phyloP scores from a whole-genome alignment of 2,888 invertebrate species.

The Branchipolynoe longqiensis region DNA sequence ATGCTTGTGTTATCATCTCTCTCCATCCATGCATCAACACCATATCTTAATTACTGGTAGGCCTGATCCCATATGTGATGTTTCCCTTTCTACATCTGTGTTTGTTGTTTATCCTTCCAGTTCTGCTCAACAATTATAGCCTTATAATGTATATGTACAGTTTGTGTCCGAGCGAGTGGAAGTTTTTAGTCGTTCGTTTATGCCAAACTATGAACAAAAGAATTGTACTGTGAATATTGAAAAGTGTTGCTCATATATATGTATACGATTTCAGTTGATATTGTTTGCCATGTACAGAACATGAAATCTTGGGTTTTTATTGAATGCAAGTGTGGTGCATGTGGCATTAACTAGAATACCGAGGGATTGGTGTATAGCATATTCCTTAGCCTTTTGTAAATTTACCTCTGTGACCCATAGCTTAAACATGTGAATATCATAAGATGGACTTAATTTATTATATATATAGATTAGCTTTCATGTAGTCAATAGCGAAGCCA shows the following conservation, averaged over 20 bases:
- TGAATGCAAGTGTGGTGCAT: background rate
- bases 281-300: constrained; percentile 17
- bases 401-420: background rate
- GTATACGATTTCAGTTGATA: constrained; percentile 13
- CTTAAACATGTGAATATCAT: background rate
- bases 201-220: background rate
- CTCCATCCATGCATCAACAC: constrained; percentile 11
- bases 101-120: constrained; percentile 11
- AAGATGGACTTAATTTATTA: constrained; percentile 14
- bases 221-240: background rate
- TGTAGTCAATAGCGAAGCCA: constrained; percentile 16
- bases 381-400: constrained; percentile 21
- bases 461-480: background rate
- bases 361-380: background rate
- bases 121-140: constrained; percentile 39
- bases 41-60: constrained; percentile 4
- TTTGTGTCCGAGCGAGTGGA: background rate
- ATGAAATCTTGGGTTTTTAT: background rate
- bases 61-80: constrained; percentile 17
- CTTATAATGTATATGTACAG: constrained; percentile 20
- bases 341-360: background rate
- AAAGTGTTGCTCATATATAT: constrained; percentile 42
- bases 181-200: constrained; percentile 11
- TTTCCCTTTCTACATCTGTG: constrained; percentile 1
- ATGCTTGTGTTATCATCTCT: constrained; percentile 3